Conservation (phyloP, 2,113 vertebrate genomes). For the Saimiri boliviensis region DNA sequence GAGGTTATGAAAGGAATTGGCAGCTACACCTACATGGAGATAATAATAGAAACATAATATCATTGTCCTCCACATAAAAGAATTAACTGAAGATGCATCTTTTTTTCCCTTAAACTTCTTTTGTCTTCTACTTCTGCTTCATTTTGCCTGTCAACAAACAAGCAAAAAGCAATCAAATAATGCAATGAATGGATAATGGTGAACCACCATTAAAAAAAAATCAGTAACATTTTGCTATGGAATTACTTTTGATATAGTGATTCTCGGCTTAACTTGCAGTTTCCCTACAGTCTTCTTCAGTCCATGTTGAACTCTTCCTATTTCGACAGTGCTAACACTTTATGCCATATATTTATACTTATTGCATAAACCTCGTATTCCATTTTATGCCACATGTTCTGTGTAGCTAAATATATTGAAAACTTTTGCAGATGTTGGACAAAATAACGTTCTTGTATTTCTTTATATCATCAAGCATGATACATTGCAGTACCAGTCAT, state of each 20-base stretch:
- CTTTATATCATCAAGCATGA: not conserved
- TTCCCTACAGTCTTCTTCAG: not conserved
- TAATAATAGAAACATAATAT: not conserved
- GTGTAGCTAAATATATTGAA: not conserved
- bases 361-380: not conserved
- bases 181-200: not conserved
- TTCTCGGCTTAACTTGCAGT: not conserved
- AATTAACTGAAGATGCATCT: not conserved
- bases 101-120: not conserved
- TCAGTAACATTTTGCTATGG: not conserved
- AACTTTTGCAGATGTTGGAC: not conserved
- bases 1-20: not conserved
- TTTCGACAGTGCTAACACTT: not conserved
- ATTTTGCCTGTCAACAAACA: not conserved
- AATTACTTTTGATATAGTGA: not conserved
- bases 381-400: not conserved
- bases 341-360: not conserved
- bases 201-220: not conserved
- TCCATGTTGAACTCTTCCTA: not conserved
- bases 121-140: not conserved
- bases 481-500: not conserved
- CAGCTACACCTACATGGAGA: not conserved
- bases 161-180: not conserved
- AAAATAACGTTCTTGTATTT: not conserved
- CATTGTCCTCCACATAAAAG: not conserved